Evolutionary conservation across 2,797 vertebrate species (phyloP).

Genomic region (Danio albolineatus): DNA sequence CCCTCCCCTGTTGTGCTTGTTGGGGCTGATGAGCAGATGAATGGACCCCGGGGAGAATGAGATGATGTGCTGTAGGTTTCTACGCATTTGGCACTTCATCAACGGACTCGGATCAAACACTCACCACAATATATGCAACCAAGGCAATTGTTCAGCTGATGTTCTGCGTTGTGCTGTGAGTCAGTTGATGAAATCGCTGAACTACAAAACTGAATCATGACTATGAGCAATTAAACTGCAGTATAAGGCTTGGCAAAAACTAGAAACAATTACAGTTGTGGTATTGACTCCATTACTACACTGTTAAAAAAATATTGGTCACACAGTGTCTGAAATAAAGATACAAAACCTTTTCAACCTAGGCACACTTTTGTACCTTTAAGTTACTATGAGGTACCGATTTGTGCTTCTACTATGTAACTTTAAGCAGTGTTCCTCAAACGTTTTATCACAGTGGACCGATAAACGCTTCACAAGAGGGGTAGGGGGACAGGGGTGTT

Average conservation of each 20-base stretch:
- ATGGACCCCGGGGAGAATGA: slow-evolving; percentile 37
- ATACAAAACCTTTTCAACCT: too few relatives aligned
- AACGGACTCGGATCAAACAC: slow-evolving; percentile 41
- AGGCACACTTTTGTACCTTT: too few relatives aligned
- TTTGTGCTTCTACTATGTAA: too few relatives aligned
- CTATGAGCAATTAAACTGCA: neutral
- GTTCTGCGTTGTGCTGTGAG: neutral
- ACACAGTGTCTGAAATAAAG: too few relatives aligned
- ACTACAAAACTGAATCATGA: neutral
- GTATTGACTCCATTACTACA: slow-evolving; percentile 13
- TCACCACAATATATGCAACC: slow-evolving; percentile 1
- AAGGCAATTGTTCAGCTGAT: neutral
- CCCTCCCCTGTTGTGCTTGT: slow-evolving; percentile 30
- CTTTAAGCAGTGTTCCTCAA: too few relatives aligned
- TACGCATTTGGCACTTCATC: slow-evolving; percentile 15
- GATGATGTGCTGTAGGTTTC: slow-evolving; percentile 18
- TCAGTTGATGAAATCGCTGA: neutral
- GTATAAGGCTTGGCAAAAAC: neutral
- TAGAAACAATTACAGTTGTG: slow-evolving; percentile 4
- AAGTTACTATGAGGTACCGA: too few relatives aligned
- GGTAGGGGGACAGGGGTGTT: too few relatives aligned
- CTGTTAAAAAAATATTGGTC: too few relatives aligned
- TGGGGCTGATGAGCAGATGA: slow-evolving; percentile 47
- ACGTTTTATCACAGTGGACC: too few relatives aligned
- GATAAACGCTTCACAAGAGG: too few relatives aligned